These are phyloP conservation scores for Saccostrea echinata DNA, from an alignment of 1,140 invertebrate genomes.

Conservation along the genomic window DNA sequence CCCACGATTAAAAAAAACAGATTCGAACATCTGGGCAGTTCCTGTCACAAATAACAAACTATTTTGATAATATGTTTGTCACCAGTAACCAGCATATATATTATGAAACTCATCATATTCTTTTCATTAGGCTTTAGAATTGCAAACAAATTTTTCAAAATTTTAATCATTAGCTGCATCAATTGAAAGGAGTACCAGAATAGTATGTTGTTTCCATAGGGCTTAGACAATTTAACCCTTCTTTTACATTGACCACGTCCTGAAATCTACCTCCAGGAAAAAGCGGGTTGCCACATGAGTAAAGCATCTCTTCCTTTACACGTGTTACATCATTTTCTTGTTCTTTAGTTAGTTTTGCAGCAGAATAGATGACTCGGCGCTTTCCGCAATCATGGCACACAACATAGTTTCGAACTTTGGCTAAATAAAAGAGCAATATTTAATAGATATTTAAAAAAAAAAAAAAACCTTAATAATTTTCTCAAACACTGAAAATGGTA, in stretches of 20 bases:
- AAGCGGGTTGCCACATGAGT: slow-evolving; percentile 46
- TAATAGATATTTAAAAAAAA: not conserved
- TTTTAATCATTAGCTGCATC: too few relatives aligned
- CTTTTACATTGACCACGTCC: slow-evolving; percentile 48
- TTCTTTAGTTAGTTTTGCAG: not conserved
- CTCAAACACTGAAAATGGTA: too few relatives aligned
- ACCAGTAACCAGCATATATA: too few relatives aligned
- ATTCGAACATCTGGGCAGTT: too few relatives aligned
- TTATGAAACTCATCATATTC: too few relatives aligned
- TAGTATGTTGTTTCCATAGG: slow-evolving; percentile 32
- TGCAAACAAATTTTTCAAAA: too few relatives aligned
- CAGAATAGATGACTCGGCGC: slow-evolving; percentile 33
- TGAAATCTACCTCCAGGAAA: slow-evolving; percentile 45
- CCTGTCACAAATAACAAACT: too few relatives aligned
- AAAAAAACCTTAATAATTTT: not conserved
- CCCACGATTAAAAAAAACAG: too few relatives aligned
- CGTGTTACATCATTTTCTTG: slow-evolving; percentile 8
- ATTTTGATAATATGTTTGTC: too few relatives aligned
- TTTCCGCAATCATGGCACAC: slow-evolving; percentile 51
- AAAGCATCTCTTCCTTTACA: slow-evolving; percentile 51
- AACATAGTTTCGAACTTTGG: slow-evolving; percentile 36
- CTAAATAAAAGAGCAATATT: slow-evolving; percentile 32
- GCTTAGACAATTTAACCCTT: slow-evolving; percentile 35
- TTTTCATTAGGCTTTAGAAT: too few relatives aligned
- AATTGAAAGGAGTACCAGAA: too few relatives aligned